Percentiles rank a stretch among this genome's conserved stretches.
phyloP scores from a whole-genome alignment of 2,113 vertebrate genomes.

The Nesoenas mayeri region DNA sequence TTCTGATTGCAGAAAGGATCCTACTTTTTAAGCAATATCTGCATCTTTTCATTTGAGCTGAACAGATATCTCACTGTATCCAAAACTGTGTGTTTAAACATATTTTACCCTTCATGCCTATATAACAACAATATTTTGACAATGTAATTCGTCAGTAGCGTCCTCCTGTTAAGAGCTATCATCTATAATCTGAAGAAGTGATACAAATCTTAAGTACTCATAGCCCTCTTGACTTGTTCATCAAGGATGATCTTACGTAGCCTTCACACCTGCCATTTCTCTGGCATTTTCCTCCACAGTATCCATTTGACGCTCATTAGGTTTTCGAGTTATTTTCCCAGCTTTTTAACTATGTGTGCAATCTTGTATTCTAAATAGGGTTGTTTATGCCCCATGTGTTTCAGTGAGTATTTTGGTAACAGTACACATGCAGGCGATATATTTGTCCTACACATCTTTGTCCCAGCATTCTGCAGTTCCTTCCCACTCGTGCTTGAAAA shows the following conservation, averaged over 20 bases:
- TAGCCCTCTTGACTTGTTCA: conserved; percentile 59
- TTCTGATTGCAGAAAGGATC: conserved; percentile 30
- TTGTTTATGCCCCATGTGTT: conserved; percentile 71
- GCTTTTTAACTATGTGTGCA: conserved; percentile 67
- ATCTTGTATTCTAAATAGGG: conserved; percentile 69
- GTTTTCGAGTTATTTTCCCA: conserved; percentile 67
- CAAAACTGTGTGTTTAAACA: conserved; percentile 71
- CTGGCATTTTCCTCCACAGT: conserved; percentile 60
- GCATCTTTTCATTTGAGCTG: conserved; percentile 61
- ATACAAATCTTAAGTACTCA: conserved; percentile 69
- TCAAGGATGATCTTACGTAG: conserved; percentile 50
- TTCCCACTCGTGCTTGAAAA: conserved; percentile 70
- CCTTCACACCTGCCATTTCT: conserved; percentile 62
- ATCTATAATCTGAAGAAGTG: conserved; percentile 69
- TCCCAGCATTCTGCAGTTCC: conserved; percentile 70
- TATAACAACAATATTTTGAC: conserved; percentile 72
- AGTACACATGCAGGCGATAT: conserved; percentile 72
- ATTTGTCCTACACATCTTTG: conserved; percentile 74
- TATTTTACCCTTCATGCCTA: conserved; percentile 74
- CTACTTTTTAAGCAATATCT: conserved; percentile 56
- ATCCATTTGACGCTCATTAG: conserved; percentile 65
- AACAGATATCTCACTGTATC: conserved; percentile 68
- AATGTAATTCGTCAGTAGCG: conserved; percentile 71
- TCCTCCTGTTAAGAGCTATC: conserved; percentile 70
- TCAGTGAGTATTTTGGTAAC: conserved; percentile 71